Evolutionary conservation across 2,888 invertebrate genomes (phyloP).

Genomic region (Tenthredo livida): DNA sequence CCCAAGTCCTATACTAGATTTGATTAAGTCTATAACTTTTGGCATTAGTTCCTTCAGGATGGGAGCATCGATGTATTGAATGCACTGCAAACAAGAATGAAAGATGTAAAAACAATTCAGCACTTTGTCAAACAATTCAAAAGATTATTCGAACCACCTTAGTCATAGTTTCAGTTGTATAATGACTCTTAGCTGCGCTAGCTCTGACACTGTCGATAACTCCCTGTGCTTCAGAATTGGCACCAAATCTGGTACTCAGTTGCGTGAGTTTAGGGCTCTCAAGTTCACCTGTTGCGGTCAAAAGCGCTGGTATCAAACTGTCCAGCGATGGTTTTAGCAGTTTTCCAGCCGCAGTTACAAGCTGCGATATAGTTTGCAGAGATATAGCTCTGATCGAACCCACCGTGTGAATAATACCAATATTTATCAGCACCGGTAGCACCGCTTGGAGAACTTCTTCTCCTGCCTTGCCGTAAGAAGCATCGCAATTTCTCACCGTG

Average conservation of each 20-base stretch:
- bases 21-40: constrained; percentile 89
- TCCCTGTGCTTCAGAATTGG: constrained; percentile 87
- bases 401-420: constrained; percentile 89
- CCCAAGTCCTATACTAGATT: constrained; percentile 89
- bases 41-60: constrained; percentile 90
- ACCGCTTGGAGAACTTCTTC: constrained; percentile 86
- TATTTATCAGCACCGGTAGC: constrained; percentile 89
- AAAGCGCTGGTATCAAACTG: constrained; percentile 89
- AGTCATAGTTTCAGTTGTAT: constrained; percentile 92
- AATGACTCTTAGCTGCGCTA: constrained; percentile 90
- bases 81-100: constrained; percentile 78
- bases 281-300: constrained; percentile 92
- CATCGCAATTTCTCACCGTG: constrained; percentile 81
- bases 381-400: constrained; percentile 89
- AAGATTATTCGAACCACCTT: constrained; percentile 80
- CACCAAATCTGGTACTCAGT: constrained; percentile 85
- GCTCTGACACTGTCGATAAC: constrained; percentile 89
- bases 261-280: constrained; percentile 89
- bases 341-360: constrained; percentile 90
- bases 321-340: constrained; percentile 90
- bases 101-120: background rate
- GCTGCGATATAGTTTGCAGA: constrained; percentile 91
- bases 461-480: constrained; percentile 86
- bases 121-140: no score
- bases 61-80: constrained; percentile 87